These are phyloP conservation scores for Thunnus albacares DNA, from an alignment of 2,797 vertebrate species.

Conservation along the genomic window DNA sequence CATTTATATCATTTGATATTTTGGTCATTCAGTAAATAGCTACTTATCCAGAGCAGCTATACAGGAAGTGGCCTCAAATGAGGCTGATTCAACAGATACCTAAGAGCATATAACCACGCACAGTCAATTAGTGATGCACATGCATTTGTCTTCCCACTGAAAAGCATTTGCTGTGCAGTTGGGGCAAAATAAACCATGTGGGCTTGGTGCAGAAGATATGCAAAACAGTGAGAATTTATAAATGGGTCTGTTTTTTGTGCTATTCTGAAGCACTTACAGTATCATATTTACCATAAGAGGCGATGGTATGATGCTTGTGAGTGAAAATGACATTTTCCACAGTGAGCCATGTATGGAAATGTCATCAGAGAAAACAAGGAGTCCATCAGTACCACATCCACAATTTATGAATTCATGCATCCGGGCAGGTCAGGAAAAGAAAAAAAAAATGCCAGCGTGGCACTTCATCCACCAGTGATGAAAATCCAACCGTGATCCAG, in stretches of 20 bases:
- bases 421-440: constrained; percentile 32
- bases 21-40: constrained; percentile 69
- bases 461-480: constrained; percentile 73
- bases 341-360: constrained; percentile 61
- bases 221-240: constrained; percentile 44
- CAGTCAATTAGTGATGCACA: constrained; percentile 62
- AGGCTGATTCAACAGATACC: constrained; percentile 63
- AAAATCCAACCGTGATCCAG: constrained; percentile 65
- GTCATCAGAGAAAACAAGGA: constrained; percentile 71
- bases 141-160: constrained; percentile 61
- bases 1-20: constrained; percentile 68
- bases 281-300: constrained; percentile 40
- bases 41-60: constrained; percentile 57
- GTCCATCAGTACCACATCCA: constrained; percentile 74
- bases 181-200: constrained; percentile 49
- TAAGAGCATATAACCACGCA: constrained; percentile 54
- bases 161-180: constrained; percentile 51
- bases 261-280: constrained; percentile 16
- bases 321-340: constrained; percentile 60
- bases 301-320: constrained; percentile 13
- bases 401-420: constrained; percentile 77
- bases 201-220: constrained; percentile 51
- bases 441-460: constrained; percentile 55
- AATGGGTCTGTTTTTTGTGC: constrained; percentile 20
- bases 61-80: constrained; percentile 65